Percentiles rank a stretch among this genome's conserved stretches.
Conservation (phyloP, 2,113 vertebrate genomes). For the Alexandromys fortis region DNA sequence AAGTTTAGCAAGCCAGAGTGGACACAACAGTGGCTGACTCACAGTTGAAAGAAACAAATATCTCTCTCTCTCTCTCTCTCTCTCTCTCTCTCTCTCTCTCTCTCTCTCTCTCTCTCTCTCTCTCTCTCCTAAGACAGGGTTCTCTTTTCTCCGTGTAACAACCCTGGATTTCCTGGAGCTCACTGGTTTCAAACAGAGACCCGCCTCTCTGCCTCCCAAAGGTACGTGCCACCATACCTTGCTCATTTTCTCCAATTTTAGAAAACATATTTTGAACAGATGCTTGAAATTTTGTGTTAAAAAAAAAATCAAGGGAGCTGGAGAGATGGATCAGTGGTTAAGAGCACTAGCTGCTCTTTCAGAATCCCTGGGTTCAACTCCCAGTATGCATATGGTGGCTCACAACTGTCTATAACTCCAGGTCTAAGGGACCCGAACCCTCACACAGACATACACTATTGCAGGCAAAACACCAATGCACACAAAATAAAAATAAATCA, state of each 20-base stretch:
- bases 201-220: not conserved
- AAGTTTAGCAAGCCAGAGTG: not conserved
- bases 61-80: not conserved
- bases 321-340: not conserved
- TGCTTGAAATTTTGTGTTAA: not conserved
- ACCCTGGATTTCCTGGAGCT: not conserved
- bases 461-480: not conserved
- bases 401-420: not conserved
- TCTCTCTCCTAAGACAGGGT: not conserved
- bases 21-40: not conserved
- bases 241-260: constrained; percentile 9
- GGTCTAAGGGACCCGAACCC: not conserved
- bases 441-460: not conserved
- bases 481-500: not conserved
- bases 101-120: not conserved
- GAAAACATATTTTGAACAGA: not conserved
- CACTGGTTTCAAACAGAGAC: not conserved
- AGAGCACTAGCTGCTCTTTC: not conserved
- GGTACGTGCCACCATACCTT: not conserved
- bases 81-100: too few species aligned
- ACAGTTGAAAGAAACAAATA: not conserved
- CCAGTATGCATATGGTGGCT: not conserved
- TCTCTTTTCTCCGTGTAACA: not conserved
- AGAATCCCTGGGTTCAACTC: not conserved
- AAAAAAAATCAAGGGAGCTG: not conserved